A percentile compares a stretch with the other conserved stretches of the same genome.
Conservation (phyloP, 2,113 vertebrate genomes). For the Bostrychus sinensis region DNA sequence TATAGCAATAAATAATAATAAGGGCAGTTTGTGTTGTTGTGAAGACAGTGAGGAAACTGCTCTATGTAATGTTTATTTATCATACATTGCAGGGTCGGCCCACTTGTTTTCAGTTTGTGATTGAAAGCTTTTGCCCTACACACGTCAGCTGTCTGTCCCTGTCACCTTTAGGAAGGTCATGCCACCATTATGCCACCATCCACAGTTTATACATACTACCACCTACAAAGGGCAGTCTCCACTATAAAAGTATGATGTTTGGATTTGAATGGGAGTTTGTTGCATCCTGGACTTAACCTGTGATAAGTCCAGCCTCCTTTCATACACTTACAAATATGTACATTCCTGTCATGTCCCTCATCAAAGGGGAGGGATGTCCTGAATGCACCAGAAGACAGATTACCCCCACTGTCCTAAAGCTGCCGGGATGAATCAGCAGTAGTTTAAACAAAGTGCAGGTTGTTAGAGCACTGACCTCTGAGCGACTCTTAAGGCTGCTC, state of each 20-base stretch:
- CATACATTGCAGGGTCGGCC: background rate
- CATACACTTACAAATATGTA: slow-evolving; percentile 13
- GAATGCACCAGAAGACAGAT: slow-evolving; percentile 15
- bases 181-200: background rate
- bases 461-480: slow-evolving; percentile 84
- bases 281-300: background rate
- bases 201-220: background rate
- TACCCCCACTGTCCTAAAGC: background rate
- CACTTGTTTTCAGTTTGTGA: background rate
- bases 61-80: background rate
- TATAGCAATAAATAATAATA: background rate
- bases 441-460: background rate
- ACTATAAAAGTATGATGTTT: background rate
- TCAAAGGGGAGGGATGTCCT: slow-evolving; percentile 8
- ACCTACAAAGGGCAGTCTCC: background rate
- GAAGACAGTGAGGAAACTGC: background rate
- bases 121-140: background rate
- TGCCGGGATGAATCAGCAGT: background rate
- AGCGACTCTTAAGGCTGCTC: slow-evolving; percentile 96
- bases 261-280: background rate
- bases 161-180: slow-evolving; percentile 67
- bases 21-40: background rate
- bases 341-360: slow-evolving; percentile 12
- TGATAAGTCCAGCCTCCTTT: background rate
- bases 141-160: slow-evolving; percentile 13